Percentiles rank a stretch among this genome's conserved stretches.
Evolutionary conservation across 2,888 invertebrate genomes (phyloP).

Genomic region (Diploptera punctata): DNA sequence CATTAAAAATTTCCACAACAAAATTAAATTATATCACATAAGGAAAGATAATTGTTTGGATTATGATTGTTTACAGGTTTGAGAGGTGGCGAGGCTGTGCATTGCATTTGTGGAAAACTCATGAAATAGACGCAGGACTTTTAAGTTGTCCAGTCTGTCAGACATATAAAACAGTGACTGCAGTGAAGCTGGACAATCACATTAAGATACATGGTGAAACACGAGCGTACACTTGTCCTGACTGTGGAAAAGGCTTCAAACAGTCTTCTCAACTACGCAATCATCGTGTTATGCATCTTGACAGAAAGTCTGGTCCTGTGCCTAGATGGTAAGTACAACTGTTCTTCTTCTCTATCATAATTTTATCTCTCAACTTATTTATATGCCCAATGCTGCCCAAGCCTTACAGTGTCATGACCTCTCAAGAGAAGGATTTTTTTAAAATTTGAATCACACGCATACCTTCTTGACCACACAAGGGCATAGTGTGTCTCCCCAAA

Average conservation of each 20-base stretch:
- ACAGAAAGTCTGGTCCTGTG: slow-evolving; percentile 49
- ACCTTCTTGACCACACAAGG: no score
- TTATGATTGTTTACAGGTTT: slow-evolving; percentile 38
- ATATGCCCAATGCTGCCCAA: no score
- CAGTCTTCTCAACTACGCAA: slow-evolving; percentile 66
- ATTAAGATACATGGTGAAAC: slow-evolving; percentile 66
- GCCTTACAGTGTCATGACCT: no score
- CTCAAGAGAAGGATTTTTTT: no score
- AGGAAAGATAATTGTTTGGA: no score
- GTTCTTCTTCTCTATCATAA: not conserved
- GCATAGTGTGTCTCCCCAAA: no score
- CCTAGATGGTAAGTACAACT: slow-evolving; percentile 36
- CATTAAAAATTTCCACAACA: no score
- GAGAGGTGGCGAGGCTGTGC: slow-evolving; percentile 67
- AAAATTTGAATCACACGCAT: no score
- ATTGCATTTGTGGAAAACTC: slow-evolving; percentile 68
- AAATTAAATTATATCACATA: no score
- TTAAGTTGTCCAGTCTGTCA: slow-evolving; percentile 39
- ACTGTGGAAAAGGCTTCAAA: slow-evolving; percentile 67
- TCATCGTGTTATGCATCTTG: slow-evolving; percentile 62
- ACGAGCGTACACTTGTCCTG: slow-evolving; percentile 59
- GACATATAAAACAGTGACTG: slow-evolving; percentile 41
- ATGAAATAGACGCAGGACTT: slow-evolving; percentile 46
- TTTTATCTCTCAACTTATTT: not conserved
- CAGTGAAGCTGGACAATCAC: slow-evolving; percentile 65